Percentiles rank a stretch among this genome's conserved stretches.
These are phyloP conservation scores for Cotesia congregata DNA, from an alignment of 2,888 invertebrate genomes.

Conservation along the genomic window DNA sequence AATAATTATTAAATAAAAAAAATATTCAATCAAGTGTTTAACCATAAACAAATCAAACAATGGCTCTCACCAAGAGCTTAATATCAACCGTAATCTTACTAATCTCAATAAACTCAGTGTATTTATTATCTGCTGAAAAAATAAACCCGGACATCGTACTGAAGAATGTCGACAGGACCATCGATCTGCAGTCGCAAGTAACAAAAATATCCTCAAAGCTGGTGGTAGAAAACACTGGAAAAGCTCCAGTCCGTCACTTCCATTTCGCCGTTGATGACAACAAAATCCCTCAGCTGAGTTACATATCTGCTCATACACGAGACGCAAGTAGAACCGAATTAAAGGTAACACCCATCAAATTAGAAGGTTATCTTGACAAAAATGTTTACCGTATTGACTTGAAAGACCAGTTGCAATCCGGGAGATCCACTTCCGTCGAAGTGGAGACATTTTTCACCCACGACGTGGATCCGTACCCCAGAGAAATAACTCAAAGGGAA, in stretches of 20 bases:
- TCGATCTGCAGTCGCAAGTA: conserved; percentile 91
- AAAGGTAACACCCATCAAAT: conserved; percentile 70
- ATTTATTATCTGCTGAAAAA: conserved; percentile 38
- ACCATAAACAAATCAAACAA: conserved; percentile 8
- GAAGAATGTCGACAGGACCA: conserved; percentile 86
- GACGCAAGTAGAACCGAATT: conserved; percentile 66
- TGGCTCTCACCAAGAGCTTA: conserved; percentile 25
- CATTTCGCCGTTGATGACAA: conserved; percentile 80
- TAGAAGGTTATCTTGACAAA: conserved; percentile 71
- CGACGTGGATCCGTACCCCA: conserved; percentile 86
- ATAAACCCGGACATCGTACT: conserved; percentile 74
- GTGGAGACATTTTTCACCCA: conserved; percentile 85
- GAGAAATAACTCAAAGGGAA: conserved; percentile 91
- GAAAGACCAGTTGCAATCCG: conserved; percentile 75
- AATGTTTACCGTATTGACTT: conserved; percentile 75
- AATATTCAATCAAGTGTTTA: conserved; percentile 15
- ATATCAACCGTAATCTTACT: conserved; percentile 7
- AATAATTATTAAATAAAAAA: conserved; percentile 15
- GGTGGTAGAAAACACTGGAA: conserved; percentile 87
- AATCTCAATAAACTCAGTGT: not conserved
- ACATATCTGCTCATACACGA: conserved; percentile 75
- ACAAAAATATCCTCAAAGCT: conserved; percentile 86
- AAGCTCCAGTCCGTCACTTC: conserved; percentile 79
- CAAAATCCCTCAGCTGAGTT: conserved; percentile 79
- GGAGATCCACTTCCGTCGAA: conserved; percentile 74